Percentiles rank a stretch among this genome's conserved stretches.
These are phyloP conservation scores for Hoplostethus atlanticus DNA, from an alignment of 2,797 vertebrate species.

Conservation along the genomic window DNA sequence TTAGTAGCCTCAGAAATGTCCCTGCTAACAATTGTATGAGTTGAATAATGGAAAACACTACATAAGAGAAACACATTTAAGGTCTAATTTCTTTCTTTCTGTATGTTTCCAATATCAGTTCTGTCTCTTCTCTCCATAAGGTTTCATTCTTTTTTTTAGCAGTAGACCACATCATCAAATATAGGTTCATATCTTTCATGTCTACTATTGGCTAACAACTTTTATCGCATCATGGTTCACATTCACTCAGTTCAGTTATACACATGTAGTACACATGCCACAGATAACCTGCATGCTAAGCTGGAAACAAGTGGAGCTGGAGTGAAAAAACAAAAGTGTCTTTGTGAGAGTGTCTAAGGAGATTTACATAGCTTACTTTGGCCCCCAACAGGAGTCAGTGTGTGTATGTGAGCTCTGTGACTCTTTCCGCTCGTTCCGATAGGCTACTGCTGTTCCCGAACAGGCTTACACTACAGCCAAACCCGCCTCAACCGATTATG, in stretches of 20 bases:
- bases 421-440: slow-evolving; percentile 49
- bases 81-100: too few relatives aligned
- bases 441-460: slow-evolving; percentile 55
- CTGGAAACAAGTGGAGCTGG: slow-evolving; percentile 70
- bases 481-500: slow-evolving; percentile 49
- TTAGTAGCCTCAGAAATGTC: not conserved
- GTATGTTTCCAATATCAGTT: too few relatives aligned
- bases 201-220: slow-evolving; percentile 10
- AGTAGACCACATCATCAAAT: not conserved
- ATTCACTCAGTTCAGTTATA: slow-evolving; percentile 11
- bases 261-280: slow-evolving; percentile 41
- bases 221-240: slow-evolving; percentile 17
- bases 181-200: not conserved
- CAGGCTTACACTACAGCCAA: slow-evolving; percentile 61
- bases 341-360: slow-evolving; percentile 79
- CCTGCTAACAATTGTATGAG: not conserved
- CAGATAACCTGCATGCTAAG: slow-evolving; percentile 65
- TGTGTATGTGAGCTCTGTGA: slow-evolving; percentile 13
- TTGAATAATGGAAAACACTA: not conserved
- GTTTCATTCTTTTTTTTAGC: not conserved
- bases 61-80: too few relatives aligned
- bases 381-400: slow-evolving; percentile 59
- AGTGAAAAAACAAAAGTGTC: slow-evolving; percentile 77
- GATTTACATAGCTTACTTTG: slow-evolving; percentile 80
- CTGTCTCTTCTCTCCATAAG: not conserved